A percentile compares a stretch with the other conserved stretches of the same genome.
These are phyloP conservation scores for Cephus cinctus DNA, from an alignment of 1,140 invertebrate genomes.

Conservation along the genomic window DNA sequence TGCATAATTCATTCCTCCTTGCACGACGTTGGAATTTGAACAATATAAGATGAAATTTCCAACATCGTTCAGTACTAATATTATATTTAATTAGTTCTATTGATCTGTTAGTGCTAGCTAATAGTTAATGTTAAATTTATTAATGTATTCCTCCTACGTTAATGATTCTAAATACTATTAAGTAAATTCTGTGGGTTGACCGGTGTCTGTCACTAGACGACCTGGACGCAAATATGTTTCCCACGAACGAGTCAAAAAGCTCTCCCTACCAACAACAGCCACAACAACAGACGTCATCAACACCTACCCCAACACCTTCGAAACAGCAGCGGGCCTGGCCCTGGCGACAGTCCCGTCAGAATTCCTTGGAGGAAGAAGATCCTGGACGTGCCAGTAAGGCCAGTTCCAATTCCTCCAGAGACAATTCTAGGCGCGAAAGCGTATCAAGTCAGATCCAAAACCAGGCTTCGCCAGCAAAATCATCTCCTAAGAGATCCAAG, in stretches of 20 bases:
- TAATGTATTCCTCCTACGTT: slow-evolving; percentile 10
- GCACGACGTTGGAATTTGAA: too few relatives aligned
- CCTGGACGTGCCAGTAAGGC: slow-evolving; percentile 21
- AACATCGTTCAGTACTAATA: background rate
- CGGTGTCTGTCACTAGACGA: slow-evolving; percentile 47
- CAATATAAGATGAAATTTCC: slow-evolving; percentile 1
- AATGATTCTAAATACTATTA: background rate
- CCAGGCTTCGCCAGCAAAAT: slow-evolving; percentile 42
- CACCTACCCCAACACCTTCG: slow-evolving; percentile 14
- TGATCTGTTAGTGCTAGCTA: background rate
- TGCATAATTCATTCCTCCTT: background rate
- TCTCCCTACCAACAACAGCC: slow-evolving; percentile 19
- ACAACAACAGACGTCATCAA: slow-evolving; percentile 22
- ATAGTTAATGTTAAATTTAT: slow-evolving; percentile 1
- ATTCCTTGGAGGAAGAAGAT: slow-evolving; percentile 45
- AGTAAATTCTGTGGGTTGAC: background rate
- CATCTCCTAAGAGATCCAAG: slow-evolving; percentile 42
- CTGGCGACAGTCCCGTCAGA: slow-evolving; percentile 42
- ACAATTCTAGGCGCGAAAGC: slow-evolving; percentile 44
- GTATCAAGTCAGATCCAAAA: slow-evolving; percentile 32
- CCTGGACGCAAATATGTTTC: slow-evolving; percentile 52
- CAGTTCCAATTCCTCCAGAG: slow-evolving; percentile 29
- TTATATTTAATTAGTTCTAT: too few relatives aligned
- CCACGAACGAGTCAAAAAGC: slow-evolving; percentile 36
- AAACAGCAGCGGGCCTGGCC: slow-evolving; percentile 43